Evolutionary conservation across 1,140 invertebrate species (phyloP), one percentile per base, ranked within the genome.

Genomic region (Drosophila lacertosa): DNA sequence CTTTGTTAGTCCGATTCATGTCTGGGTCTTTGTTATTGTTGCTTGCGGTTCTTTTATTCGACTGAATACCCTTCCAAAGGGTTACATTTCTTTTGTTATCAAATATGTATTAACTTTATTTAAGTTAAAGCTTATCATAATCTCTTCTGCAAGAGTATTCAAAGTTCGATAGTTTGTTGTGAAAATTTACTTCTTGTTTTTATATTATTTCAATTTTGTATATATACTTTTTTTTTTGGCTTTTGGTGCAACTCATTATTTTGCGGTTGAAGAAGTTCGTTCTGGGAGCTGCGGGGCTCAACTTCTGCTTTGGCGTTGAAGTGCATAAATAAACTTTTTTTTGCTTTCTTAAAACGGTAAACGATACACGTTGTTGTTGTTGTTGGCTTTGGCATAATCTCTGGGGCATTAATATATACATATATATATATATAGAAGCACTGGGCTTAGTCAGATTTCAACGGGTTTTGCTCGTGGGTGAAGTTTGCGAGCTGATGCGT

Each of bases 321-420:
- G 80, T 86, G 81, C 80, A 86, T 86, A 84, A 84, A 80, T 83
- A 86, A 75, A 77, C 58, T 70, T 35, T 48, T 63, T 22, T 16
- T 35, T 32, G 35, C 40, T 33, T 47, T 32, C 39, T 45, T 70
- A 64, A 73, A 86, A 86, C 81, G 77, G 81, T 88, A 88, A 88
- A 81, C 67, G 69, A 80, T 81, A 81, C 74, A 79, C 47, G 24
- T 33, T 44, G 53, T 48, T 77, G 63, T 33, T 39, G 47, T 47
- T 71, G 59, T 40, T 57, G 13, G 13, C 42, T 69, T 72, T 82
- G 78, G 73, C 59, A 69, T 65, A 77, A 82, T 82, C 78, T 77
- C 68, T 35, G 58, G 59, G 77, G 77, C 73, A 82, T 81, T 80
- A 82, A 79, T 74, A 76, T 68, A 42, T 62, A 18, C 15, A n/a